Evolutionary conservation across 1,140 invertebrate genomes (phyloP), one percentile per base, ranked within the genome.

Genomic region (Gerris buenoi): DNA sequence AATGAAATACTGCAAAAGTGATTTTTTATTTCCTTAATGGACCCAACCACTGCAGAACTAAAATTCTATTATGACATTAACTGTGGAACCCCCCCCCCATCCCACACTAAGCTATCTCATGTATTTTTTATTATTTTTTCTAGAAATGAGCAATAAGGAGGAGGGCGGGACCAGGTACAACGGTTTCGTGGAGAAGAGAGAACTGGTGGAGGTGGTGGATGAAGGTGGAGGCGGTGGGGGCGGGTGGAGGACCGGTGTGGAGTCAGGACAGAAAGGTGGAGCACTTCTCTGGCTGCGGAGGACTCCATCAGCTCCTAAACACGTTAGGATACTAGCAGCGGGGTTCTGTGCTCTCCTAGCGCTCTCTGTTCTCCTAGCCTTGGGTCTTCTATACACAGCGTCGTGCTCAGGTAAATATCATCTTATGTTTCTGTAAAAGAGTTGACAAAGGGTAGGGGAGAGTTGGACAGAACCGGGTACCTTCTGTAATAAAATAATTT

Each of bases 201-300:
- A 68, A 33, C 61, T 65, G 0, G 67, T 68, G n/a, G 69, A 69
- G 2, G 65, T 67, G 1, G 68, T 71, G 25, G 68, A 68, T 27
- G 63, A 68, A 25, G 58, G 58, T 68, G 58, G 68, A 63, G 14
- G 68, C 61, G 13, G 27, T 29, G 18, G 57, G 63, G 1, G 61
- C 29, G 27, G 62, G 27, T 26, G 60, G 59, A 15, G 57, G 58
- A 10, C 67, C 57, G 13, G n/a, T 58, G 15, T 61, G 65, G 15
- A 63, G 59, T 15, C 22, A 64, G 22, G 66, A 59, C 5, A 56
- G 65, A 15, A 63, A 68, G 14, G 63, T 46, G 25, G 68, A 27
- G 14, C 64, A 66, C 13, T 26, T 25, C 25, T 68, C 2, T 67
- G 69, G 29, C 68, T 59, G 2, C 58, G 63, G 10, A 59, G 71